Percentiles rank a stretch among this genome's conserved stretches.
These are phyloP conservation scores for Pseudolaguvia tuberculata DNA, from an alignment of 2,113 vertebrate genomes.

Conservation along the genomic window DNA sequence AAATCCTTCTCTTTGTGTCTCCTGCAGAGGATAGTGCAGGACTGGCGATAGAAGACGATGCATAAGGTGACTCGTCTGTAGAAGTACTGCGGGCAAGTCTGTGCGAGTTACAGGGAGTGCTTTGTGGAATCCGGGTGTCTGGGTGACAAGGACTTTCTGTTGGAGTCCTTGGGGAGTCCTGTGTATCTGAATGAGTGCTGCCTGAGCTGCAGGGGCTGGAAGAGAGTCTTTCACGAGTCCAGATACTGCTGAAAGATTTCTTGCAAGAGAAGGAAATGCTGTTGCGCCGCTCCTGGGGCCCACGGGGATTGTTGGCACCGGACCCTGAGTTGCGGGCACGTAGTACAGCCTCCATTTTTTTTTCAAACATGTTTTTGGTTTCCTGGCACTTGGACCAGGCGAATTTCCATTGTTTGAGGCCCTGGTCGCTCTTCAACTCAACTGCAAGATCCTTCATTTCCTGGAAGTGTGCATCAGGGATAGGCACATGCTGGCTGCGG, in stretches of 20 bases:
- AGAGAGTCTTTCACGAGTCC: conserved; percentile 57
- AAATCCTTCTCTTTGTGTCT: conserved; percentile 52
- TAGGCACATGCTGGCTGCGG: conserved; percentile 67
- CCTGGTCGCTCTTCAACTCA: conserved; percentile 70
- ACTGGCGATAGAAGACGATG: conserved; percentile 39
- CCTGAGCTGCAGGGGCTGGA: conserved; percentile 47
- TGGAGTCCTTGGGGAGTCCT: conserved; percentile 10
- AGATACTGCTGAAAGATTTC: conserved; percentile 36
- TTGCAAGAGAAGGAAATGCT: conserved; percentile 50
- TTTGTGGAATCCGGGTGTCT: conserved; percentile 41
- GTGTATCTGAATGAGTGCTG: conserved; percentile 18
- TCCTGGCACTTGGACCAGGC: conserved; percentile 82
- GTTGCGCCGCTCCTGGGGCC: conserved; percentile 57
- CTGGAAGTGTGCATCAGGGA: conserved; percentile 70
- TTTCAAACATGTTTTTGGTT: conserved; percentile 76
- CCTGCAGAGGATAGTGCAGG: conserved; percentile 37
- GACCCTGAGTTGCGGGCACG: conserved; percentile 52
- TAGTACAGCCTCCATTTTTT: conserved; percentile 73
- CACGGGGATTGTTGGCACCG: conserved; percentile 22
- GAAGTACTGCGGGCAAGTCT: conserved; percentile 43
- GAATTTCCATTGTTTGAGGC: conserved; percentile 77
- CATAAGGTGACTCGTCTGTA: conserved; percentile 54
- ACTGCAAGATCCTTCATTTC: conserved; percentile 80
- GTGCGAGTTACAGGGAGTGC: conserved; percentile 48
- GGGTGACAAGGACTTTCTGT: conserved; percentile 37